Conservation (phyloP, 1,140 invertebrate species). For the Drosophila biarmipes region DNA sequence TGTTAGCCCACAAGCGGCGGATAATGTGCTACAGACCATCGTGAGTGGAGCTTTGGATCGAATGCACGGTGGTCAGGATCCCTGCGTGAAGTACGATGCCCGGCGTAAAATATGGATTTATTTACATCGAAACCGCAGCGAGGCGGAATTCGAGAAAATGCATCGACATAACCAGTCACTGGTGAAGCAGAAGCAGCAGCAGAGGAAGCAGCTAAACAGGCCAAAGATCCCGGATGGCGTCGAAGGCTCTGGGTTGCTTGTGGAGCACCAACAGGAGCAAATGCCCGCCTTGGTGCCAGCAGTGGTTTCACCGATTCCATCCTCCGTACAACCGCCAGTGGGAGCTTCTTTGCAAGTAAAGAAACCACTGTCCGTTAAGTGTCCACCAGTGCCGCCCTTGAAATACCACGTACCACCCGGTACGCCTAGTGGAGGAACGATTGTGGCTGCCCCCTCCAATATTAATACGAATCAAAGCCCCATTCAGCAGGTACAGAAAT, state of each 20-base stretch:
- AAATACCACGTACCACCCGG: slow-evolving; percentile 72
- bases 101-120: slow-evolving; percentile 96
- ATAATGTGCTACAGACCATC: slow-evolving; percentile 91
- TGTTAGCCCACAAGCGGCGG: slow-evolving; percentile 89
- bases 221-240: slow-evolving; percentile 42
- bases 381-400: slow-evolving; percentile 75
- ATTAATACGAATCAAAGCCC: slow-evolving; percentile 8
- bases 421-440: slow-evolving; percentile 8
- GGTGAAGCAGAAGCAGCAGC: slow-evolving; percentile 78
- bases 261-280: slow-evolving; percentile 29
- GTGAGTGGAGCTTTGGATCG: slow-evolving; percentile 95
- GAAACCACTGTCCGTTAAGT: slow-evolving; percentile 56
- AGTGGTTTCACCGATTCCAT: slow-evolving; percentile 42
- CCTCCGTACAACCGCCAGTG: slow-evolving; percentile 8
- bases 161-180: slow-evolving; percentile 85
- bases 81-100: slow-evolving; percentile 95
- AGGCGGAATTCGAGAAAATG: slow-evolving; percentile 90
- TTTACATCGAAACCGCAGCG: slow-evolving; percentile 91
- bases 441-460: slow-evolving; percentile 15
- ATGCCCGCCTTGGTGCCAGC: slow-evolving; percentile 56
- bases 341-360: slow-evolving; percentile 38
- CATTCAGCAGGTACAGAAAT: slow-evolving; percentile 59
- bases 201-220: slow-evolving; percentile 59
- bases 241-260: neutral
- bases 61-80: slow-evolving; percentile 94